Conservation (phyloP, 2,888 invertebrate species). For the Polyommatus icarus region DNA sequence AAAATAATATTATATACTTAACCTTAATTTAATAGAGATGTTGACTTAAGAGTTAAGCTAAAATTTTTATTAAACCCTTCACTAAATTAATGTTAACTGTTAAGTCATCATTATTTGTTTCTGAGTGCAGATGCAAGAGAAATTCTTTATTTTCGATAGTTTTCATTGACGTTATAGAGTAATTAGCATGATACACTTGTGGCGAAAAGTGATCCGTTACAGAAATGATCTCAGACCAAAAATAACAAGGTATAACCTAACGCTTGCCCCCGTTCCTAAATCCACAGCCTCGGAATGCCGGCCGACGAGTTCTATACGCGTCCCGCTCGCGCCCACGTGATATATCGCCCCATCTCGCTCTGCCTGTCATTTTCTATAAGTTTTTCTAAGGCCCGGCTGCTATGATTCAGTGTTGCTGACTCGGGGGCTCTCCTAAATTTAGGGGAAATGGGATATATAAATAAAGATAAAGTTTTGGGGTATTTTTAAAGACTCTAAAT, state of each 20-base stretch:
- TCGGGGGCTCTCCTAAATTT: neutral
- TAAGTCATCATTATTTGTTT: too few relatives aligned
- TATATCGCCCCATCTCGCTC: conserved; percentile 68
- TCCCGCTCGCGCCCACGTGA: conserved; percentile 68
- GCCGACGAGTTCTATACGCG: conserved; percentile 76
- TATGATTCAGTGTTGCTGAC: conserved; percentile 43
- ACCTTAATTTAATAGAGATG: neutral
- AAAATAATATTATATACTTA: neutral
- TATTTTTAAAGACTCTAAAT: neutral
- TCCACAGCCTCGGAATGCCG: conserved; percentile 78
- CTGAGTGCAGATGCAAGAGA: too few relatives aligned
- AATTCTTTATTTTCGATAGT: too few relatives aligned
- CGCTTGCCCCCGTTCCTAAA: conserved; percentile 80
- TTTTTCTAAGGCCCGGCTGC: conserved; percentile 78
- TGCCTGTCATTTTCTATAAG: conserved; percentile 80
- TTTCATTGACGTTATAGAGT: neutral
- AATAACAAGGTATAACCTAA: conserved; percentile 77
- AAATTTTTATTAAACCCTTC: neutral
- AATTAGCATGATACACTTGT: conserved; percentile 30
- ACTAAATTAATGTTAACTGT: too few relatives aligned
- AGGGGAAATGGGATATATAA: neutral
- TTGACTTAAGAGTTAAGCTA: neutral
- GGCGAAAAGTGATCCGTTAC: conserved; percentile 43
- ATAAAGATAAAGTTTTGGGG: neutral
- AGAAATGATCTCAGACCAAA: conserved; percentile 52